phyloP scores from a whole-genome alignment of 2,113 vertebrate genomes.

The Neolamprologus sp. region DNA sequence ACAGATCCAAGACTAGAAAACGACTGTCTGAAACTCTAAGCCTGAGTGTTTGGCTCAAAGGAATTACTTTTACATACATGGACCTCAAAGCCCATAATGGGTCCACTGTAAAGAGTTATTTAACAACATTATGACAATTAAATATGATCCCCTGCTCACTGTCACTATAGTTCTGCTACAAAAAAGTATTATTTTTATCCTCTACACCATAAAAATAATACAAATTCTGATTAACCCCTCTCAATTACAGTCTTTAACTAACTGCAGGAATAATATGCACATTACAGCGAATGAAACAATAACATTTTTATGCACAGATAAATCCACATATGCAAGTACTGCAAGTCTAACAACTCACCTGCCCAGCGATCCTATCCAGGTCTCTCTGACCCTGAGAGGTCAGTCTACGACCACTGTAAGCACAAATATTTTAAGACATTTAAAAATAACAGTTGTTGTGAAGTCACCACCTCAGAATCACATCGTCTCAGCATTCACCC shows the following conservation, averaged over 20 bases:
- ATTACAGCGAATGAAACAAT: not conserved
- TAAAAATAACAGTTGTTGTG: not conserved
- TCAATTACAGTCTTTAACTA: not conserved
- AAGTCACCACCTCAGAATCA: not conserved
- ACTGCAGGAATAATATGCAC: not conserved
- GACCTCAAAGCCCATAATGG: not conserved
- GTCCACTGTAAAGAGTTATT: not conserved
- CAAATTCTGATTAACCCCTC: not conserved
- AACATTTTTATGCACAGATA: not conserved
- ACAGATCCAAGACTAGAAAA: not conserved
- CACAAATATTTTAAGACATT: not conserved
- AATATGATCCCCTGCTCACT: not conserved
- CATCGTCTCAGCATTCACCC: not conserved
- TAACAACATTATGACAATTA: not conserved
- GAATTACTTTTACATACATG: not conserved
- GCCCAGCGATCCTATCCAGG: slow-evolving; percentile 78
- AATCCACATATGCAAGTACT: not conserved
- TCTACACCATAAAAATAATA: not conserved
- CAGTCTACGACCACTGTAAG: slow-evolving; percentile 71
- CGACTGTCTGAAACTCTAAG: not conserved
- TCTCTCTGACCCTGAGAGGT: slow-evolving; percentile 81
- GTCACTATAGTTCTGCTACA: not conserved
- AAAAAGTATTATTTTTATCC: not conserved
- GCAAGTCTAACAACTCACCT: slow-evolving; percentile 58
- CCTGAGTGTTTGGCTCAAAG: not conserved